Percentiles rank a stretch among this genome's conserved stretches.
Conservation (phyloP, 2,113 vertebrate genomes). For the Ammospiza caudacuta region DNA sequence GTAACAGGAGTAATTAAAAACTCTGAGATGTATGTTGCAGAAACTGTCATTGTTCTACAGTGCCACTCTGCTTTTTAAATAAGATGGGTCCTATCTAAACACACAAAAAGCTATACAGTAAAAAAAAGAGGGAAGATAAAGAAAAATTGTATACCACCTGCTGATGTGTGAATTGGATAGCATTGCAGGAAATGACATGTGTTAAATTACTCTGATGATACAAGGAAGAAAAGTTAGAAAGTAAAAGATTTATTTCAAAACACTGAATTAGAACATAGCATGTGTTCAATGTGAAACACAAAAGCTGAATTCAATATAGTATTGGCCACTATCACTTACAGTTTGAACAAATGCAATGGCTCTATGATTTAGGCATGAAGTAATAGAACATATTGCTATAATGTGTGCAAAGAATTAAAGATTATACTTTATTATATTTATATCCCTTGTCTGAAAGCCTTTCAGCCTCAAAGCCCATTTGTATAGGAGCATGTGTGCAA, state of each 20-base stretch:
- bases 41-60: slow-evolving; percentile 8
- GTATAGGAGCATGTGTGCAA: not conserved
- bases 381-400: not conserved
- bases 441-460: not conserved
- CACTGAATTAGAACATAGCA: slow-evolving; percentile 46
- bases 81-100: not conserved
- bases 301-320: slow-evolving; percentile 33
- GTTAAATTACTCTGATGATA: slow-evolving; percentile 60
- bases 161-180: slow-evolving; percentile 69
- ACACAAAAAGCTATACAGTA: not conserved
- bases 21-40: not conserved
- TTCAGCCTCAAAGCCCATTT: not conserved
- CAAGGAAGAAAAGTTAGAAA: slow-evolving; percentile 47
- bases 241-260: slow-evolving; percentile 59
- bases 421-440: not conserved
- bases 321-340: slow-evolving; percentile 22
- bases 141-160: slow-evolving; percentile 57
- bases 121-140: not conserved
- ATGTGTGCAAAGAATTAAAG: slow-evolving; percentile 1
- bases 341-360: not conserved
- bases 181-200: slow-evolving; percentile 38
- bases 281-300: slow-evolving; percentile 49
- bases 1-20: slow-evolving; percentile 13
- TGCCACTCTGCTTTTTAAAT: not conserved
- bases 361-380: not conserved